These are phyloP conservation scores for Pocota personata DNA, from an alignment of 2,888 invertebrate genomes.

Conservation along the genomic window DNA sequence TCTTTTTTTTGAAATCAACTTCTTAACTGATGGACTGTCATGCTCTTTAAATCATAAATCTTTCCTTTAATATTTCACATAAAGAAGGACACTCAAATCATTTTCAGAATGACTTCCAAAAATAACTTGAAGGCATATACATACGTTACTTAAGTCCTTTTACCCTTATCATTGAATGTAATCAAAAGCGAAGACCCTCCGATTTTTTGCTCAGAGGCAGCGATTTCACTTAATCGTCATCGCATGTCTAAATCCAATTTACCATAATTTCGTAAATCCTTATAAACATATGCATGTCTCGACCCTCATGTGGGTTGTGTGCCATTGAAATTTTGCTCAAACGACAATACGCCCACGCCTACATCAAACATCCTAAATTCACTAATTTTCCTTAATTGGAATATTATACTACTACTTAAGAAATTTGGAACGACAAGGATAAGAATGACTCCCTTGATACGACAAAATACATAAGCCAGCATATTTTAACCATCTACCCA, in stretches of 20 bases:
- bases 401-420: slow-evolving; percentile 54
- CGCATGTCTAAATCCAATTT: slow-evolving; percentile 51
- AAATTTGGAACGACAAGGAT: slow-evolving; percentile 49
- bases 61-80: not conserved
- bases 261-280: slow-evolving; percentile 25
- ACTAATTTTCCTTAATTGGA: slow-evolving; percentile 66
- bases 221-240: slow-evolving; percentile 47
- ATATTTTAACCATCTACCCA: slow-evolving; percentile 31
- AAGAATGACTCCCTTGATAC: slow-evolving; percentile 22
- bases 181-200: slow-evolving; percentile 2
- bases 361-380: slow-evolving; percentile 53
- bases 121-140: not conserved
- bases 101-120: not conserved
- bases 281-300: slow-evolving; percentile 9
- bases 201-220: not conserved
- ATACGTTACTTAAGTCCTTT: not conserved
- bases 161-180: not conserved
- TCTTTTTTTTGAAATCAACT: no score
- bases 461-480: slow-evolving; percentile 21
- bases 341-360: not conserved
- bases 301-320: not conserved
- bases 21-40: not conserved
- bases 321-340: not conserved
- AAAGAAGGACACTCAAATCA: not conserved
- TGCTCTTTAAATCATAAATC: not conserved